A percentile compares a stretch with the other conserved stretches of the same genome.
These are phyloP conservation scores for Hydroisotoma schaefferi DNA, from an alignment of 2,888 invertebrate species.

Conservation along the genomic window DNA sequence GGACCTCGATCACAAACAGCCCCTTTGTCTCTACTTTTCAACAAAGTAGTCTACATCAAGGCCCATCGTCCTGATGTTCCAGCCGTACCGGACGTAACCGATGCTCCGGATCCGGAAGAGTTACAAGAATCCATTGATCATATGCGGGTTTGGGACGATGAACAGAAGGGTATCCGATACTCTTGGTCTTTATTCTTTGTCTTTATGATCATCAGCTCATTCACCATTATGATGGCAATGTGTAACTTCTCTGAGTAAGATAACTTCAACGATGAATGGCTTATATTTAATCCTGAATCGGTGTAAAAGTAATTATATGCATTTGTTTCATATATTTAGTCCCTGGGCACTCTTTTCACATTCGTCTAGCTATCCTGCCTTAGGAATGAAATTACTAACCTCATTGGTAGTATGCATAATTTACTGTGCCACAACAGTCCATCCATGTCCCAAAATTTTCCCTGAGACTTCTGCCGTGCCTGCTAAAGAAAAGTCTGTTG, in stretches of 20 bases:
- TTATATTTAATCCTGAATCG: no score
- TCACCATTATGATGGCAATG: constrained; percentile 28
- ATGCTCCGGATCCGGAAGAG: not conserved
- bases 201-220: constrained; percentile 21
- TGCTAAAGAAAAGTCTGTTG: no score
- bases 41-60: not conserved
- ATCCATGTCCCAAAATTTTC: constrained; percentile 5
- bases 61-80: constrained; percentile 18
- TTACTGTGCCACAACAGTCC: not conserved
- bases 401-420: not conserved
- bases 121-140: not conserved
- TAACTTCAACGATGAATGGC: not conserved
- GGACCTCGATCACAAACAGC: constrained; percentile 27
- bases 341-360: constrained; percentile 1
- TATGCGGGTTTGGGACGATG: constrained; percentile 32
- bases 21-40: constrained; percentile 19
- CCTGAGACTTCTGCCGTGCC: not conserved
- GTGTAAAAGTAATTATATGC: no score
- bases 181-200: constrained; percentile 34
- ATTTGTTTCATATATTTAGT: not conserved
- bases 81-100: constrained; percentile 11
- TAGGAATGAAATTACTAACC: not conserved
- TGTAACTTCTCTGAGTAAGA: constrained; percentile 19
- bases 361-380: constrained; percentile 5
- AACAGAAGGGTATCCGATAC: constrained; percentile 22